A percentile compares a stretch with the other conserved stretches of the same genome.
Conservation (phyloP, 2,113 vertebrate species). For the Chascanopsetta lugubris region DNA sequence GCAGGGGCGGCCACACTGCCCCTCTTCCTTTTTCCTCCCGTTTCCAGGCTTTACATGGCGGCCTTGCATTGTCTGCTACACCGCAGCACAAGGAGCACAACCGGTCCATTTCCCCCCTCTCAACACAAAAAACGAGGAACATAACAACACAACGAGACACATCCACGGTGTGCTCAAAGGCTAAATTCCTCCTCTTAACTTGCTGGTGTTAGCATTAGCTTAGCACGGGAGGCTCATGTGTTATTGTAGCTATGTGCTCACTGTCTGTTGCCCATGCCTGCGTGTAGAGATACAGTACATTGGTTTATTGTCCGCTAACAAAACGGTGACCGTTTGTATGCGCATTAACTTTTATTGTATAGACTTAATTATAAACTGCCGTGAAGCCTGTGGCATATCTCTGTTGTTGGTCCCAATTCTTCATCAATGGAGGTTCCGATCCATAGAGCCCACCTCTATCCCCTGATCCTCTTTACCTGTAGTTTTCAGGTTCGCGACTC, state of each 20-base stretch:
- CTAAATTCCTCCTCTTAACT: not conserved
- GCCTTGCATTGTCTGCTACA: constrained; percentile 74
- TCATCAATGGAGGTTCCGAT: too few species aligned
- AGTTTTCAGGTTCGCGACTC: not conserved
- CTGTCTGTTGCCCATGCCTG: constrained; percentile 34
- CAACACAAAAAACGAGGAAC: not conserved
- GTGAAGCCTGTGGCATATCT: too few species aligned
- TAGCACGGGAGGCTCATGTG: constrained; percentile 26
- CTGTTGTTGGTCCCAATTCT: too few species aligned
- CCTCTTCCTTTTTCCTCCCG: constrained; percentile 65
- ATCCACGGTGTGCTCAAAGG: not conserved
- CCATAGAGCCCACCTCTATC: not conserved
- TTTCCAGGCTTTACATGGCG: constrained; percentile 73
- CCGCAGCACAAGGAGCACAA: constrained; percentile 29
- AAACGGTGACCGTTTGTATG: too few species aligned
- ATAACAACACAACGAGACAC: not conserved
- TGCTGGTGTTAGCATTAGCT: constrained; percentile 21
- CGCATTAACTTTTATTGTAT: too few species aligned
- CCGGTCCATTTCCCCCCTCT: constrained; percentile 25
- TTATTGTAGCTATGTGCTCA: too few species aligned
- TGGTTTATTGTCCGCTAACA: constrained; percentile 52
- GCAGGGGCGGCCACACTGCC: constrained; percentile 64
- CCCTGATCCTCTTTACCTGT: not conserved
- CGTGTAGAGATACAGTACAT: constrained; percentile 30
- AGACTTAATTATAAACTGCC: too few species aligned